Base-by-base conservation (phyloP, 1,140 invertebrate species). In the Philotrypesis tridentata region DNA sequence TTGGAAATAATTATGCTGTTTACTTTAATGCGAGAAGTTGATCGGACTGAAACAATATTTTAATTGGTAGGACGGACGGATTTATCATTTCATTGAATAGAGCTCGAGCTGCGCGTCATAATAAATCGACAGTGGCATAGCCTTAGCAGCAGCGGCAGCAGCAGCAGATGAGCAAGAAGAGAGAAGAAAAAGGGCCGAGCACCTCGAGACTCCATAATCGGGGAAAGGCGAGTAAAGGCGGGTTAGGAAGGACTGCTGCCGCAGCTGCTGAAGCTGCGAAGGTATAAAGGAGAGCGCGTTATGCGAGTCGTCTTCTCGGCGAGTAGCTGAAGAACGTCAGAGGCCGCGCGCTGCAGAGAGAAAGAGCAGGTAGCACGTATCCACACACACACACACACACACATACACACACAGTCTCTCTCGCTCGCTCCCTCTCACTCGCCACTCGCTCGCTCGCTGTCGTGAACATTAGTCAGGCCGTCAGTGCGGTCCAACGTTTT, bases 401-500 rank as follows among this genome's bases (percentile, higher is more conserved):
- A 6, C 17, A 17, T 55, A 55, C n/a, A 55, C 48, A 17, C 7
- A 55, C 7, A 43, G 14, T 17, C 83, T 85, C 40, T 79, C 55
- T 80, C 55, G 23, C 78, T 80, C 55, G 17, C 48, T 37, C 63
- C 60, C 61, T 11, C 60, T 33, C 60, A 21, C 7, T 33, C 63
- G 40, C 11, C 61, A 21, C 60, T 33, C 60, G 25, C 7, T 33
- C 63, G 40, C 11, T 75, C 79, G 25, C 27, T 74, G 60, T 81
- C 79, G 84, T 87, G 86, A 84, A 84, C 87, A 90, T 89, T 89
- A 90, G 87, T 88, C 88, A 88, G 87, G 80, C 86, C 87, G 88
- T 89, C 87, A 86, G 84, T 89, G 87, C 85, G 87, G 86, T 87
- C 87, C 87, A 87, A 87, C 87, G 85, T 90, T 90, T 91, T 91